These are phyloP conservation scores for Propsilocerus akamusi DNA, from an alignment of 1,140 invertebrate species.

Conservation along the genomic window DNA sequence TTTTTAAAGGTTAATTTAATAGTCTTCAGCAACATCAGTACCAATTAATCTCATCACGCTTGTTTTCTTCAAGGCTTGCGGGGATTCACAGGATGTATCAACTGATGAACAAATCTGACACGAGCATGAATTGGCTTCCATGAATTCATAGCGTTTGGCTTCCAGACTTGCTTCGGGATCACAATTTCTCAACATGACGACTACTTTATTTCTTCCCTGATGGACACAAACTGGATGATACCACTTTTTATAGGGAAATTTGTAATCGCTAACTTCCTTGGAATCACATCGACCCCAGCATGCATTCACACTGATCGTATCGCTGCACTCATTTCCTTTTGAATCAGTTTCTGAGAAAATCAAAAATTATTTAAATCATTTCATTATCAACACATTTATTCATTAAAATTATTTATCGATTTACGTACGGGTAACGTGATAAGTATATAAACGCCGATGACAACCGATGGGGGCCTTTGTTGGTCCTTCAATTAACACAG, in stretches of 20 bases:
- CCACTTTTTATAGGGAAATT: slow-evolving; percentile 68
- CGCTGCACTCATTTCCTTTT: slow-evolving; percentile 45
- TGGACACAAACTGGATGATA: slow-evolving; percentile 71
- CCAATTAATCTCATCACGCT: neutral
- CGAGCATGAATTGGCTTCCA: slow-evolving; percentile 39
- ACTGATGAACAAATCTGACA: slow-evolving; percentile 33
- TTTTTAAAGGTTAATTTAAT: neutral
- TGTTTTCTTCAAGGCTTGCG: neutral
- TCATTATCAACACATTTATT: slow-evolving; percentile 16
- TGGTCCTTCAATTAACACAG: too few species aligned
- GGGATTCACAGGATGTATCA: slow-evolving; percentile 27
- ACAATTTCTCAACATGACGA: slow-evolving; percentile 38
- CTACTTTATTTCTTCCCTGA: slow-evolving; percentile 32
- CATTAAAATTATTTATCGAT: slow-evolving; percentile 13
- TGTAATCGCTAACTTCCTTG: slow-evolving; percentile 69
- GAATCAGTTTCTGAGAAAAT: slow-evolving; percentile 33
- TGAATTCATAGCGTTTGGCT: slow-evolving; percentile 36
- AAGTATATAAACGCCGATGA: slow-evolving; percentile 26
- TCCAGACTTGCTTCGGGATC: slow-evolving; percentile 35
- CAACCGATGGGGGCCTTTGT: slow-evolving; percentile 24
- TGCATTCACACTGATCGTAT: slow-evolving; percentile 47
- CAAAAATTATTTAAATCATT: slow-evolving; percentile 26
- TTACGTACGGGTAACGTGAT: slow-evolving; percentile 23
- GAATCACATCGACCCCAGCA: slow-evolving; percentile 73
- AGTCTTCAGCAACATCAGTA: neutral